These are phyloP conservation scores for Tamandua tetradactyla DNA, from an alignment of 2,797 vertebrate species.

Conservation along the genomic window DNA sequence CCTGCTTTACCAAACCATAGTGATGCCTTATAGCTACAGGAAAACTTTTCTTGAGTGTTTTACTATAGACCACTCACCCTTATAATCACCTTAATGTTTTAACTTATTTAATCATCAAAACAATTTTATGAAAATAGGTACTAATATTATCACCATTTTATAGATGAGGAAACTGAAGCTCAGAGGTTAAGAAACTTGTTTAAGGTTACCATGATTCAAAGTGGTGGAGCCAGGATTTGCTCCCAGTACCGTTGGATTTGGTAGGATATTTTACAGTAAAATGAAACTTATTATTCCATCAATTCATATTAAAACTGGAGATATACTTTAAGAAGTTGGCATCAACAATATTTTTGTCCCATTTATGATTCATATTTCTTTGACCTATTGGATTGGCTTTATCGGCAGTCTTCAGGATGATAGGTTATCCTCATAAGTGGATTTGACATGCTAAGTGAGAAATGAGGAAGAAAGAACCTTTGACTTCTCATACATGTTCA, in stretches of 20 bases:
- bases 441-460: neutral
- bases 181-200: neutral
- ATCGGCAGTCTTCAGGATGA: neutral
- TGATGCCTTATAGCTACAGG: neutral
- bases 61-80: neutral
- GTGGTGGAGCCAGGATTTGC: neutral
- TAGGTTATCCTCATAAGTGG: neutral
- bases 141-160: neutral
- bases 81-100: neutral
- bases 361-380: neutral
- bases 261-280: neutral
- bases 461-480: neutral
- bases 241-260: neutral
- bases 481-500: neutral
- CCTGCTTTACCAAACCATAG: neutral
- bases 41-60: neutral
- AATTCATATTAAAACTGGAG: neutral
- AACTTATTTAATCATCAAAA: neutral
- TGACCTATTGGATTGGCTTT: neutral
- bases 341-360: neutral
- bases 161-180: neutral
- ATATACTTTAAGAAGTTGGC: neutral
- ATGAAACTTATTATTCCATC: neutral
- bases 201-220: slow-evolving; percentile 24
- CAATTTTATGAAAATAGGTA: neutral